A percentile compares a stretch with the other conserved stretches of the same genome.
phyloP scores from a whole-genome alignment of 2,113 vertebrate genomes.

The Odocoileus virginianus region DNA sequence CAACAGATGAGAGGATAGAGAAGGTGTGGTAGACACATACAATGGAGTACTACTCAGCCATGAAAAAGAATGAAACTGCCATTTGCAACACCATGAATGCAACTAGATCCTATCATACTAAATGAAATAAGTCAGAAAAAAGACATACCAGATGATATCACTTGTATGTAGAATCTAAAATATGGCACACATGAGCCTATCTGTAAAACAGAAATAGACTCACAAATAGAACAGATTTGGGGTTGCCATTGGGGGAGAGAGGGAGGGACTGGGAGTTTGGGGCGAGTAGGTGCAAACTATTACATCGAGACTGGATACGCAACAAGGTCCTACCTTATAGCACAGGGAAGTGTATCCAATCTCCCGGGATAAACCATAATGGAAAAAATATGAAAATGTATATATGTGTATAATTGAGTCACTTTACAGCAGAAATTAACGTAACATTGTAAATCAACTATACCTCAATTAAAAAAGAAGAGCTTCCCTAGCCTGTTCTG shows the following conservation, averaged over 20 bases:
- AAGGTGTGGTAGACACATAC: background rate
- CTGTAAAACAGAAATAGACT: background rate
- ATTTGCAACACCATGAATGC: background rate
- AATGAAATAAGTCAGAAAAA: background rate
- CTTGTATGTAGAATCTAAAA: background rate
- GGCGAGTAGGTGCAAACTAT: background rate
- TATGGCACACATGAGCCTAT: background rate
- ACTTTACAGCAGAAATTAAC: background rate
- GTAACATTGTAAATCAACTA: background rate
- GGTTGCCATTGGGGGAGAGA: background rate
- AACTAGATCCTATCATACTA: background rate
- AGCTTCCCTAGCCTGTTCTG: background rate
- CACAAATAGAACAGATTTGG: background rate
- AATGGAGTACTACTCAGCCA: background rate
- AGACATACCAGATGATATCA: background rate
- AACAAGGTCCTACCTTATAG: background rate
- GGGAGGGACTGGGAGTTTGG: background rate
- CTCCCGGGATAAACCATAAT: background rate
- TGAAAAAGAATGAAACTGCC: background rate
- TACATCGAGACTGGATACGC: background rate
- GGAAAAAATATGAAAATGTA: background rate
- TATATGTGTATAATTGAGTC: background rate
- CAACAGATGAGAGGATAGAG: background rate
- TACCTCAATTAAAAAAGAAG: background rate
- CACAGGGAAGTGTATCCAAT: background rate